Conservation (phyloP, 2,797 vertebrate species). For the Ctenosaura bakeri region DNA sequence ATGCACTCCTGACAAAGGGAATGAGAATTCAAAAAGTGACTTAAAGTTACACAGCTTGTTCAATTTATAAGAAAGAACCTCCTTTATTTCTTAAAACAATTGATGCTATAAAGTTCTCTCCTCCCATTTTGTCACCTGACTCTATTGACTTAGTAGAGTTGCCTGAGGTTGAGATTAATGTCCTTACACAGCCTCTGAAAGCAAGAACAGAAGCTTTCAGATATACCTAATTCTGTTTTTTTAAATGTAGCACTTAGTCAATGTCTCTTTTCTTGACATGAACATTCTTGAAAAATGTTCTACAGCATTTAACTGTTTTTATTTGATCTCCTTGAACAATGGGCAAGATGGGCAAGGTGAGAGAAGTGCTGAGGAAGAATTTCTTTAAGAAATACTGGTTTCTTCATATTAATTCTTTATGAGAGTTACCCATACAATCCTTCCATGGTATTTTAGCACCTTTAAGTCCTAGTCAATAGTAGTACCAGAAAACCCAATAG, state of each 20-base stretch:
- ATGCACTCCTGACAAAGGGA: slow-evolving; percentile 15
- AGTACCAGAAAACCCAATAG: not conserved
- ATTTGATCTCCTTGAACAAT: not conserved
- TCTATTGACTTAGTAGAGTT: slow-evolving; percentile 60
- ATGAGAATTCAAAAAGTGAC: slow-evolving; percentile 45
- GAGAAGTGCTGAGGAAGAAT: not conserved
- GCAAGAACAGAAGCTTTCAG: not conserved
- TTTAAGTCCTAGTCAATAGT: not conserved
- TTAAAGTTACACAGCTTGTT: slow-evolving; percentile 30
- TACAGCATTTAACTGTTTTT: not conserved
- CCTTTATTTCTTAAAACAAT: slow-evolving; percentile 54
- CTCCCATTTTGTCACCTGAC: slow-evolving; percentile 60
- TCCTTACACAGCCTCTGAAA: slow-evolving; percentile 45
- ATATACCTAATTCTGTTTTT: not conserved
- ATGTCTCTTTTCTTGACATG: not conserved
- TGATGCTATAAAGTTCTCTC: slow-evolving; percentile 34
- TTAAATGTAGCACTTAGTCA: not conserved
- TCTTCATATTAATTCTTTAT: not conserved
- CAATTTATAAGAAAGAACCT: slow-evolving; percentile 41
- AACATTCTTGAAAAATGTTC: not conserved
- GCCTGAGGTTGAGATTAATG: slow-evolving; percentile 16
- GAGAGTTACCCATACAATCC: not conserved
- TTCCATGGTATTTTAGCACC: not conserved
- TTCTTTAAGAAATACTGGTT: not conserved
- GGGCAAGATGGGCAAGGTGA: not conserved